A percentile compares a stretch with the other conserved stretches of the same genome.
Conservation (phyloP, 2,888 invertebrate genomes). For the Dusona sp. region DNA sequence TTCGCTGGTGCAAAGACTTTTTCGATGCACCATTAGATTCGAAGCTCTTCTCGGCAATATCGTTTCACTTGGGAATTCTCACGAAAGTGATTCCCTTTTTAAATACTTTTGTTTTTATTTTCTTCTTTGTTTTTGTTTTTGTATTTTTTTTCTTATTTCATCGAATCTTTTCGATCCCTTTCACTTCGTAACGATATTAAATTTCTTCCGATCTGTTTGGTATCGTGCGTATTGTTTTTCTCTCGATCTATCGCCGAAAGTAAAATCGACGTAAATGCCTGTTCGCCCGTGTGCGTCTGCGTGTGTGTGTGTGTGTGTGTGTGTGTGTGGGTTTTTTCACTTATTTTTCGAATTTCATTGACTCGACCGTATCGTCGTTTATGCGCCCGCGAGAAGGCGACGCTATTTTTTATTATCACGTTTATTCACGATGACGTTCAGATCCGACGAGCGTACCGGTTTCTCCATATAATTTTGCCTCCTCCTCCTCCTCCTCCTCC, state of each 20-base stretch:
- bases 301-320: neutral
- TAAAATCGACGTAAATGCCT: neutral
- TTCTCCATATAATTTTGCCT: constrained; percentile 47
- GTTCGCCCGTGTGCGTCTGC: neutral
- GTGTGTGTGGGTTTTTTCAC: neutral
- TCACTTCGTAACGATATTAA: neutral
- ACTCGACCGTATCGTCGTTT: constrained; percentile 30
- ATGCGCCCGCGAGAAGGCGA: constrained; percentile 17
- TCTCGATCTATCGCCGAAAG: neutral
- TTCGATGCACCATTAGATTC: constrained; percentile 60
- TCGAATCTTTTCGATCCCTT: constrained; percentile 16
- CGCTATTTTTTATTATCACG: constrained; percentile 39
- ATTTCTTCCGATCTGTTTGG: neutral
- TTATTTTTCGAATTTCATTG: constrained; percentile 17
- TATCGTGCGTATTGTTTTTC: neutral
- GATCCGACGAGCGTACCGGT: constrained; percentile 45
- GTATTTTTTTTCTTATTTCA: neutral
- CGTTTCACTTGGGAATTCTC: constrained; percentile 41
- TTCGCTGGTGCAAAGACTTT: constrained; percentile 61
- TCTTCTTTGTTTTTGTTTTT: neutral
- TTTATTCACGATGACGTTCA: constrained; percentile 39
- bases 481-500: neutral
- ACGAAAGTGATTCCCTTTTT: constrained; percentile 9
- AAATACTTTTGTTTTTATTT: neutral
- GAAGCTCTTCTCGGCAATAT: constrained; percentile 29